phyloP scores from a whole-genome alignment of 37 sponge, comb jelly and placozoan genomes.

The Diacarnus erythraeanus region DNA sequence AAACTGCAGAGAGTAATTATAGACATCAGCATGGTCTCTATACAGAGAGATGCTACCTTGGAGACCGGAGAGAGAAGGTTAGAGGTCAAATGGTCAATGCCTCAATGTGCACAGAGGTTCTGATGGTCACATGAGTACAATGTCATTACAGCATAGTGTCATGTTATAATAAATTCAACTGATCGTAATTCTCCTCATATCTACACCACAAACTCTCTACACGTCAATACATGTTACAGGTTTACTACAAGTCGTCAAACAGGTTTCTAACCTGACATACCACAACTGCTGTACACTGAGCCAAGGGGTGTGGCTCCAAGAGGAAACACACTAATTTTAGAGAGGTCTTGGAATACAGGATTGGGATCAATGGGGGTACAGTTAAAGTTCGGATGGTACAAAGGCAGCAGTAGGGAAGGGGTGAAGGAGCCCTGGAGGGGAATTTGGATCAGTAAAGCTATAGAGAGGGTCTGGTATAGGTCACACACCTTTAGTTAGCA shows the following conservation, averaged over 20 bases:
- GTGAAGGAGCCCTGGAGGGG: constrained; percentile 29
- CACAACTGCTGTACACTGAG: constrained; percentile 39
- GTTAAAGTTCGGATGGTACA: constrained; percentile 37
- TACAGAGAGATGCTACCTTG: no score
- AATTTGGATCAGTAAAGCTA: no score
- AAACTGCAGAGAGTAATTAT: no score
- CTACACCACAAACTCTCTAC: no score
- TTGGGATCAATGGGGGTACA: constrained; percentile 11
- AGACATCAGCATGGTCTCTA: no score
- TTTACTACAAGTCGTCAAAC: no score
- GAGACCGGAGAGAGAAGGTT: constrained; percentile 10
- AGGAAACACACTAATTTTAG: constrained; percentile 26
- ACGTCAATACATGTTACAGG: no score
- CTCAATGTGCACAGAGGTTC: constrained; percentile 30
- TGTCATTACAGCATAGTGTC: neutral
- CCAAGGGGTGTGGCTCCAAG: constrained; percentile 1
- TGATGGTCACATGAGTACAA: constrained; percentile 26
- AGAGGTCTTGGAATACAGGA: constrained; percentile 16
- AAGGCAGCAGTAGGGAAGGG: constrained; percentile 15
- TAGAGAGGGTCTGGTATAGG: no score
- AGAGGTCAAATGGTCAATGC: neutral
- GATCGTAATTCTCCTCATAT: no score
- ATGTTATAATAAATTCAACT: no score
- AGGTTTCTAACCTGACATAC: constrained; percentile 49
- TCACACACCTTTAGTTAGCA: no score